phyloP scores from a whole-genome alignment of 2,797 vertebrate genomes.

The Sebastes hubbsi region DNA sequence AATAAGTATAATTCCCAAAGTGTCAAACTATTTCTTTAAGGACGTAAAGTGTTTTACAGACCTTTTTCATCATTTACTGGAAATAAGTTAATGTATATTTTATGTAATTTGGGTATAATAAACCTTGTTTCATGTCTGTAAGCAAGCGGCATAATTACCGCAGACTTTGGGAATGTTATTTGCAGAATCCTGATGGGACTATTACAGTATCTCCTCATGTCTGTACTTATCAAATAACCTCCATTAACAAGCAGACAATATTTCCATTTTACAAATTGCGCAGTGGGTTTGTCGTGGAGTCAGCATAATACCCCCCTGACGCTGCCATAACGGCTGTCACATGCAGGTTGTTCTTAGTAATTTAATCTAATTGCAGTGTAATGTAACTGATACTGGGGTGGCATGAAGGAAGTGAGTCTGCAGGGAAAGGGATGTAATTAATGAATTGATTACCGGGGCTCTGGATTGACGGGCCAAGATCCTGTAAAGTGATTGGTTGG shows the following conservation, averaged over 20 bases:
- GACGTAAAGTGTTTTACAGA: neutral
- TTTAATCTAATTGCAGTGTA: conserved; percentile 70
- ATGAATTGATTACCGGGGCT: conserved; percentile 70
- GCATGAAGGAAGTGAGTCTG: conserved; percentile 64
- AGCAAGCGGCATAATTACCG: neutral
- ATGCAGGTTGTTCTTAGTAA: conserved; percentile 73
- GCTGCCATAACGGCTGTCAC: conserved; percentile 51
- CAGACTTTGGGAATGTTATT: neutral
- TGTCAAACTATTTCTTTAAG: neutral
- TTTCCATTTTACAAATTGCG: conserved; percentile 55
- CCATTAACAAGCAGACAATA: conserved; percentile 52
- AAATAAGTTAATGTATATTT: neutral
- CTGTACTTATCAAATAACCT: conserved; percentile 47
- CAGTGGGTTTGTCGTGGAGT: conserved; percentile 38
- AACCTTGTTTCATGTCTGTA: neutral
- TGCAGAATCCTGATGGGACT: neutral
- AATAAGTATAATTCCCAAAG: neutral
- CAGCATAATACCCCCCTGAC: conserved; percentile 40
- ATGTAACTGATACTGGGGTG: conserved; percentile 70
- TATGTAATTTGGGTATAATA: neutral
- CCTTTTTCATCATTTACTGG: neutral
- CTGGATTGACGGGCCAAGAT: conserved; percentile 60
- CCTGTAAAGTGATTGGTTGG: conserved; percentile 52
- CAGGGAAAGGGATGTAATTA: conserved; percentile 74
- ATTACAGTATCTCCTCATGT: conserved; percentile 7